These are phyloP conservation scores for Eutrigla gurnardus DNA, from an alignment of 2,797 vertebrate genomes.

Conservation along the genomic window DNA sequence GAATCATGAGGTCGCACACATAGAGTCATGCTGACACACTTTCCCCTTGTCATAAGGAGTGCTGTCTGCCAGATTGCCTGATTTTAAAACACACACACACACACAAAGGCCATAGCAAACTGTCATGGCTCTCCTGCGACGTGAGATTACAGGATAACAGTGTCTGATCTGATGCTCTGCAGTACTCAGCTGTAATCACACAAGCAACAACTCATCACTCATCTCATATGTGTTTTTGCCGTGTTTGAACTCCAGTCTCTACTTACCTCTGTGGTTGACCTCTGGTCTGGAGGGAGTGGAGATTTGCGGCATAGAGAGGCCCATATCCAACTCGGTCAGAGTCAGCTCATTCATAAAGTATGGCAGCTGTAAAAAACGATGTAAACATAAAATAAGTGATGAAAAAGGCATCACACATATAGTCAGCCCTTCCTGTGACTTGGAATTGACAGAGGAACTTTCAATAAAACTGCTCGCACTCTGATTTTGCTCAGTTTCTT, in stretches of 20 bases:
- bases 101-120: slow-evolving; percentile 20
- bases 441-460: neutral
- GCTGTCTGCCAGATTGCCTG: slow-evolving; percentile 31
- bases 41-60: slow-evolving; percentile 21
- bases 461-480: slow-evolving; percentile 73
- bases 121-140: slow-evolving; percentile 34
- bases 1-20: slow-evolving; percentile 20
- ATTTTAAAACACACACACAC: slow-evolving; percentile 46
- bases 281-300: slow-evolving; percentile 83
- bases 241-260: neutral
- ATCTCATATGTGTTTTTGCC: neutral
- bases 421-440: neutral
- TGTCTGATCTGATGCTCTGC: slow-evolving; percentile 59
- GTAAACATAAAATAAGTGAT: neutral
- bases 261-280: slow-evolving; percentile 86
- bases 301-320: slow-evolving; percentile 87
- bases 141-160: slow-evolving; percentile 76
- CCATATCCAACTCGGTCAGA: slow-evolving; percentile 91
- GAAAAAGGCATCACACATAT: neutral
- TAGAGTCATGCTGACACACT: slow-evolving; percentile 38
- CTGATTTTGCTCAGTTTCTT: slow-evolving; percentile 93
- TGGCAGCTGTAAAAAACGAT: slow-evolving; percentile 83
- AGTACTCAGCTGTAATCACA: slow-evolving; percentile 51
- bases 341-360: slow-evolving; percentile 94
- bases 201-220: slow-evolving; percentile 26